phyloP scores from a whole-genome alignment of 2,797 vertebrate species.

The Lithobates sylvaticus region DNA sequence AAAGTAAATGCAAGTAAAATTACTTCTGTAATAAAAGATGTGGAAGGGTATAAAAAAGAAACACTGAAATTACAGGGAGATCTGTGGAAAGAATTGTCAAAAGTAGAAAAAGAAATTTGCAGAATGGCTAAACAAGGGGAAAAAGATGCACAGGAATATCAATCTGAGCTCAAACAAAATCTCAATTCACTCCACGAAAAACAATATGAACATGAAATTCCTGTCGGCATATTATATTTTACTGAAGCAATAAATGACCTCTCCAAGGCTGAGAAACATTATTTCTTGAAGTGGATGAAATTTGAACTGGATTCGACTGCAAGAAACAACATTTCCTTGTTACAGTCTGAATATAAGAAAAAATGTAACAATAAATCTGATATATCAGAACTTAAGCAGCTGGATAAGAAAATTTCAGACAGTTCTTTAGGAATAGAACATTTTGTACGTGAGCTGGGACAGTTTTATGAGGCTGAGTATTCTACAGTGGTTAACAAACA shows the following conservation, averaged over 20 bases:
- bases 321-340: constrained; percentile 63
- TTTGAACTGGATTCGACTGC: constrained; percentile 75
- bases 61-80: constrained; percentile 76
- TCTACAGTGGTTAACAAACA: constrained; percentile 69
- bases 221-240: constrained; percentile 77
- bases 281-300: constrained; percentile 84
- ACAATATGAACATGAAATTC: constrained; percentile 73
- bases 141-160: constrained; percentile 58
- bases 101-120: constrained; percentile 76
- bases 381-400: too few relatives aligned
- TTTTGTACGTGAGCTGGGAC: constrained; percentile 83
- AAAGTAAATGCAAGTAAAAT: background rate
- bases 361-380: too few relatives aligned
- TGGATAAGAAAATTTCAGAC: constrained; percentile 58
- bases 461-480: constrained; percentile 81
- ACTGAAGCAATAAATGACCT: constrained; percentile 71
- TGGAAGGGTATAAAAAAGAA: constrained; percentile 55
- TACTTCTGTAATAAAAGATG: constrained; percentile 21
- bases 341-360: too few relatives aligned
- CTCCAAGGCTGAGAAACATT: constrained; percentile 71
- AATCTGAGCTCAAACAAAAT: constrained; percentile 69
- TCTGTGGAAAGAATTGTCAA: constrained; percentile 73
- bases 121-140: constrained; percentile 67
- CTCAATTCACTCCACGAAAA: constrained; percentile 68
- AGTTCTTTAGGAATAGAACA: constrained; percentile 79